Conservation (phyloP, 1,140 invertebrate species). For the Cydia amplana region DNA sequence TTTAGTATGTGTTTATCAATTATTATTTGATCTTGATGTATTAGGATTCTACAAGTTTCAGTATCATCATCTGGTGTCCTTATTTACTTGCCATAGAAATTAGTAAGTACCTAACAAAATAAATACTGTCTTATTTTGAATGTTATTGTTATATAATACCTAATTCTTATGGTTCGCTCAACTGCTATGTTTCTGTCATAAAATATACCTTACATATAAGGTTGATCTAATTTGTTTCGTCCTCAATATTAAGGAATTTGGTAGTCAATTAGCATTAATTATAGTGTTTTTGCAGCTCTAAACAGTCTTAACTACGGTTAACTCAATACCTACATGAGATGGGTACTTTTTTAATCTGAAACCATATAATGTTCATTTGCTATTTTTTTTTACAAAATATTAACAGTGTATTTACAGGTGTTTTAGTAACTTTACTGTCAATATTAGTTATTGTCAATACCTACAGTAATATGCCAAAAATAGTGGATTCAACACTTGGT, state of each 20-base stretch:
- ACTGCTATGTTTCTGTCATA: constrained; percentile 2
- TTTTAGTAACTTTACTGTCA: background rate
- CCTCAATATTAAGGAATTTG: background rate
- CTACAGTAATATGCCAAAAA: background rate
- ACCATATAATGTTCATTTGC: background rate
- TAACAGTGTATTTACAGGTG: background rate
- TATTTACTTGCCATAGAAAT: background rate
- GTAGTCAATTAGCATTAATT: constrained; percentile 16
- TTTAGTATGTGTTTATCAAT: background rate
- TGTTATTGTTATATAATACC: background rate
- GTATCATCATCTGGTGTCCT: background rate
- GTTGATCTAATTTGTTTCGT: background rate
- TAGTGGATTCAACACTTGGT: background rate
- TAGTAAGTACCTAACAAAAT: background rate
- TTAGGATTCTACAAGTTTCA: background rate
- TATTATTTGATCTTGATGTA: background rate
- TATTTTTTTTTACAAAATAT: background rate
- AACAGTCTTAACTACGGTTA: background rate
- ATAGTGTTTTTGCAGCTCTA: constrained; percentile 4
- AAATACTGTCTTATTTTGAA: background rate
- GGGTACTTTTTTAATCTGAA: background rate
- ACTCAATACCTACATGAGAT: background rate
- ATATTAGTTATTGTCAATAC: background rate
- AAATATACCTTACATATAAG: background rate
- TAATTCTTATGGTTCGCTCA: constrained; percentile 17